Evolutionary conservation across 2,797 vertebrate genomes (phyloP), one percentile per base, ranked within the genome.

Genomic region (Ibycter americanus): DNA sequence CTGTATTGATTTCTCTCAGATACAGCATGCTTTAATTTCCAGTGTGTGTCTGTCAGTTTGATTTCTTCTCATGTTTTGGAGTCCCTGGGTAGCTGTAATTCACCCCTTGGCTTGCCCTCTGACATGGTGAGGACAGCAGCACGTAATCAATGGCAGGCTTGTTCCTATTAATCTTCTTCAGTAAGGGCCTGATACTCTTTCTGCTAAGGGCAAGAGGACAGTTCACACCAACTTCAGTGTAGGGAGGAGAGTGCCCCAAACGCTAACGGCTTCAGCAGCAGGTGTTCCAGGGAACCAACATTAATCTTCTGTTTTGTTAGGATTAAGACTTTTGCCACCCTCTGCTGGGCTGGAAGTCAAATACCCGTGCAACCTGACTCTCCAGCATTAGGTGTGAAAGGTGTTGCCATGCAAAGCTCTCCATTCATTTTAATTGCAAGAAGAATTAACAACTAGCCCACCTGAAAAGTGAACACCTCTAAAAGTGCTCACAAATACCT

Each of bases 301-400:
- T 97, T 72, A 96, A 95, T 97, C 95, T 97, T 96, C 61, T 51
- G 18, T 92, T 97, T 91, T 65, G 79, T 89, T 89, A 82, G 85
- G 82, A 86, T 91, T 92, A 68, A 65, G 46, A 85, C 55, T 96
- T 96, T 92, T 96, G 84, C 89, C 93, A 90, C 93, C 86, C 54
- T 81, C 56, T 51, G 46, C 90, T 92, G 86, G 83, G 90, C 90
- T 88, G 68, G 36, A 78, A 93, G 63, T 76, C 89, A 81, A 83
- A 65, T 49, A 29, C 8, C 56, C 61, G 2, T 52, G 95, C 81
- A 95, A 97, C 31, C 34, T 68, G 89, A 97, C 38, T 40, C 95
- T 72, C 47, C 47, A 94, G 52, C 22, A 14, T 12, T 91, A 87
- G 74, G 81, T 91, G 81, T 83, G 90, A 90, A 93, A 96, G 87